Evolutionary conservation across 2,888 invertebrate genomes (phyloP).

Genomic region (Parnassius mnemosyne): DNA sequence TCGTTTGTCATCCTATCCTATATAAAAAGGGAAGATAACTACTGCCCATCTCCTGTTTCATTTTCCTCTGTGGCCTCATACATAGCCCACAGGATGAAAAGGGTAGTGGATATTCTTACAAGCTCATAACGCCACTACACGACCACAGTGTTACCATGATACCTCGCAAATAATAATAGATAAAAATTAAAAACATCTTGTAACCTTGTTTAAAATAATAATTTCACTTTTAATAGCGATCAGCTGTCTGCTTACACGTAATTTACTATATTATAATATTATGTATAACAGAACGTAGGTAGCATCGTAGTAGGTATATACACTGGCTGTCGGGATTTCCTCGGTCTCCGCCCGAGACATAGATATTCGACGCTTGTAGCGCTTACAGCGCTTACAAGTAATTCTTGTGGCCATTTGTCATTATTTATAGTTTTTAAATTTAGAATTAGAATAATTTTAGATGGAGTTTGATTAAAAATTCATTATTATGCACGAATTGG

Average conservation of each 20-base stretch:
- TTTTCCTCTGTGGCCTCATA: too few species aligned
- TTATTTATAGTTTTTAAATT: slow-evolving; percentile 5
- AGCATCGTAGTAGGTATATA: slow-evolving; percentile 37
- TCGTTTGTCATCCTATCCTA: too few species aligned
- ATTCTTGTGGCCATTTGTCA: neutral
- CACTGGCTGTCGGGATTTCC: slow-evolving; percentile 55
- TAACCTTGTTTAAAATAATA: slow-evolving; percentile 29
- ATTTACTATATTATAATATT: slow-evolving; percentile 61
- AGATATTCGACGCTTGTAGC: slow-evolving; percentile 44
- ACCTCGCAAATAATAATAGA: neutral
- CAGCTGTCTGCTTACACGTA: slow-evolving; percentile 67
- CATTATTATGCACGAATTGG: too few species aligned
- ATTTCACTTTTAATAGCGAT: slow-evolving; percentile 49
- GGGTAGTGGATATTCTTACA: too few species aligned
- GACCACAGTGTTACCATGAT: too few species aligned
- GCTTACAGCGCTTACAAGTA: slow-evolving; percentile 47
- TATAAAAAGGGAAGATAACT: too few species aligned
- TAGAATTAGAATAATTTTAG: neutral
- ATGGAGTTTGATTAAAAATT: too few species aligned
- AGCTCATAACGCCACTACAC: too few species aligned
- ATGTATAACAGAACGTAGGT: slow-evolving; percentile 51
- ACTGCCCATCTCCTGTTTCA: too few species aligned
- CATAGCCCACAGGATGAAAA: too few species aligned
- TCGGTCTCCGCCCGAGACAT: slow-evolving; percentile 59
- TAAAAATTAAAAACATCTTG: too few species aligned